A percentile compares a stretch with the other conserved stretches of the same genome.
These are phyloP conservation scores for Caiman crocodilus DNA, from an alignment of 2,797 vertebrate species.

Conservation along the genomic window DNA sequence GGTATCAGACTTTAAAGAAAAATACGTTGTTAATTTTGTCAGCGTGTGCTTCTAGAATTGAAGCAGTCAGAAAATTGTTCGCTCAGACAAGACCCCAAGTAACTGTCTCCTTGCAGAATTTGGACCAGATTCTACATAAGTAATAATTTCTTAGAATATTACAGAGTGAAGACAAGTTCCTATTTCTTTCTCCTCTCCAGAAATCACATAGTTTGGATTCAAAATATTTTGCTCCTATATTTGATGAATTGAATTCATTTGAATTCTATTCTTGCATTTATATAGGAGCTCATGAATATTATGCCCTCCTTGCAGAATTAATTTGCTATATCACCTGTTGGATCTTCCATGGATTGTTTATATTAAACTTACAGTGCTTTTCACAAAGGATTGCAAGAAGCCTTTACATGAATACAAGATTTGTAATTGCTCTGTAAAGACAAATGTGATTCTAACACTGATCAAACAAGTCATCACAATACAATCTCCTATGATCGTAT, in stretches of 20 bases:
- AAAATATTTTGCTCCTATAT: neutral
- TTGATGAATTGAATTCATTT: too few species aligned
- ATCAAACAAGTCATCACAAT: neutral
- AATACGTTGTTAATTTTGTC: neutral
- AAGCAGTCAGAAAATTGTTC: neutral
- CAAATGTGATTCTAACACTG: neutral
- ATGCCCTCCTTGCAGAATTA: neutral
- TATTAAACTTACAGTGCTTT: neutral
- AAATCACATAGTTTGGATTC: rapidly evolving
- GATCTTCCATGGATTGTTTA: neutral
- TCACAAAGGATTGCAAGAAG: neutral
- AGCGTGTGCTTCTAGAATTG: neutral
- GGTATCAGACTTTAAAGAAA: neutral
- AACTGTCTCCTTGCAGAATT: rapidly evolving
- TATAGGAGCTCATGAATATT: neutral
- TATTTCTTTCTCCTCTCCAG: neutral
- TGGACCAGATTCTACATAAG: neutral
- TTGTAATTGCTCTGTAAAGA: neutral
- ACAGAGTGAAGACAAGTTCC: neutral
- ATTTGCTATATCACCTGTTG: neutral
- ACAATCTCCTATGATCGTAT: neutral
- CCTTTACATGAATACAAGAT: neutral
- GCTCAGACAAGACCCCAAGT: neutral
- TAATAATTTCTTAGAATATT: neutral
- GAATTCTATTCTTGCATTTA: neutral